Base-by-base conservation (phyloP, 2,113 vertebrate genomes). In the Rhabdornis inornatus region DNA sequence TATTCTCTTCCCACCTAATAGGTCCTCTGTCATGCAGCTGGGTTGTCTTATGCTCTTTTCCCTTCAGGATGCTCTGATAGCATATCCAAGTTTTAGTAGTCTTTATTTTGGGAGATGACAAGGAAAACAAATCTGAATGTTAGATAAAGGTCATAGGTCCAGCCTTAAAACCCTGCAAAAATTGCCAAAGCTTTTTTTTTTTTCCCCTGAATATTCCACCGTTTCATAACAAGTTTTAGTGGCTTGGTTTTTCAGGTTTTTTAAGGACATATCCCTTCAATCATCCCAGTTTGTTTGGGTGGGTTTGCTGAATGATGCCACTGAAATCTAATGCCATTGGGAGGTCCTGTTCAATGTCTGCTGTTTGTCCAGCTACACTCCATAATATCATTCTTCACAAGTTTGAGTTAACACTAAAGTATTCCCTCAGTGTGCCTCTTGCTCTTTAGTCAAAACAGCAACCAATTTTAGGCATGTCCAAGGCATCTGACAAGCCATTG, bases 171-270 rank as follows among this genome's bases (percentile, higher is more conserved):
- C 2, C 1, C 24, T 44, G 10, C 15, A 35, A 75, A 87, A 65
- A 24, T 19, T 64, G 9, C 35, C 80, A 75, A 80, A 75, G 7
- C 3, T 2, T 23, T 64, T 47, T 63, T 30, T 44, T 45, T 27
- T 44, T 17, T 24, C 0, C 9, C 19, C 13, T 8, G 17, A 17
- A 22, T 77, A 60, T 47, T 81, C 64, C 45, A 42, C n/a, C 60
- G 11, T 33, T 90, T 87, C 50, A 13, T 69, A 87, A 45, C 6
- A n/a, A 8, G 8, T 2, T 40, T 68, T 35, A 53, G 39, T 47
- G 28, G n/a, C n/a, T 82, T 20, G 10, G 4, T 9, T 52, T 72
- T 74, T 11, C 0, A 6, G 5, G 0, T 2, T 71, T 91, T 93
- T 57, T 60, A 44, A 77, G 50, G 81, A 16, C 35, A 64, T 31